These are phyloP conservation scores for Acanthaster planci DNA, from an alignment of 35 echinoderm and acorn worm genomes.

Conservation along the genomic window DNA sequence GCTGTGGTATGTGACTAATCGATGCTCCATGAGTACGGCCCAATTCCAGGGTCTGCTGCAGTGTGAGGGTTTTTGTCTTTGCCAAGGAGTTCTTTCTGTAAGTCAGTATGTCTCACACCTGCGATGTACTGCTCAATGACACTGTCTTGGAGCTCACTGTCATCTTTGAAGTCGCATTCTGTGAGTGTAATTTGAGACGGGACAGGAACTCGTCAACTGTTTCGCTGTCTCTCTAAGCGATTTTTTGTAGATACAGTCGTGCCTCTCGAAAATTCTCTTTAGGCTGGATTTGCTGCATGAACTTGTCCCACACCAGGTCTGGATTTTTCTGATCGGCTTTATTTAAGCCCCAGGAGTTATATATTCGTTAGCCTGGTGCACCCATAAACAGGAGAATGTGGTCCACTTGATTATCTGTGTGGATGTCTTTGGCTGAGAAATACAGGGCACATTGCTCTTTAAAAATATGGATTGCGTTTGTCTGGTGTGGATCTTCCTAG, in stretches of 20 bases:
- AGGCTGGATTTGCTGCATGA: slow-evolving; percentile 19
- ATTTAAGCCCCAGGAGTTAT: slow-evolving; percentile 19
- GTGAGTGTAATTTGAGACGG: not conserved
- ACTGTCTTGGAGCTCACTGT: not conserved
- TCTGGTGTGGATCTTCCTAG: not conserved
- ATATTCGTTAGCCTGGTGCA: slow-evolving; percentile 13
- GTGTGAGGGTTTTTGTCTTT: slow-evolving; percentile 26
- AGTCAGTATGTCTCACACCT: slow-evolving; percentile 22
- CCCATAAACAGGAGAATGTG: slow-evolving; percentile 39
- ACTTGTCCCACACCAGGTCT: not conserved
- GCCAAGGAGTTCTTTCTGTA: slow-evolving; percentile 45
- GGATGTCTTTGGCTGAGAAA: slow-evolving; percentile 31
- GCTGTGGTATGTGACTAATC: not conserved
- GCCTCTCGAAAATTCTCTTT: slow-evolving; percentile 31
- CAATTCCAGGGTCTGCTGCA: not conserved
- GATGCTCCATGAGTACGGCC: not conserved
- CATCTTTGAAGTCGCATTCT: slow-evolving; percentile 18
- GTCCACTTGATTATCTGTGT: slow-evolving; percentile 31
- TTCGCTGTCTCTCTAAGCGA: not conserved
- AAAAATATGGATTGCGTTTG: not conserved
- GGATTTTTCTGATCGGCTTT: not conserved
- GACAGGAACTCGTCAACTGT: slow-evolving; percentile 23
- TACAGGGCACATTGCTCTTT: slow-evolving; percentile 26
- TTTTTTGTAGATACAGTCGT: slow-evolving; percentile 1
- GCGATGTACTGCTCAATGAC: slow-evolving; percentile 40